Conservation (phyloP, 2,113 vertebrate genomes). For the Mastomys coucha region DNA sequence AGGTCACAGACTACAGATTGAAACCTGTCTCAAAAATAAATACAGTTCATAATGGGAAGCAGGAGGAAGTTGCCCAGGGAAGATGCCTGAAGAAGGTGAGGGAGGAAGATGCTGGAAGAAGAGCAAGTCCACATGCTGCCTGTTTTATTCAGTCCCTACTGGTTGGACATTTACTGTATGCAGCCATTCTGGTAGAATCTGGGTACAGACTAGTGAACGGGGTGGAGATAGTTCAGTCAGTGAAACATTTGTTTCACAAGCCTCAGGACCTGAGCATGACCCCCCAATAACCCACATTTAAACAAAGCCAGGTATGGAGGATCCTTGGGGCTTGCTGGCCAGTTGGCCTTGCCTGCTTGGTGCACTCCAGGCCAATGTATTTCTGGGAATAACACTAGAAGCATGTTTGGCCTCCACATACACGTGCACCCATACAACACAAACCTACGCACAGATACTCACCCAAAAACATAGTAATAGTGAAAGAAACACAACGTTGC, state of each 20-base stretch:
- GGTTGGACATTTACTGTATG: neutral
- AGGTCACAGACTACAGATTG: neutral
- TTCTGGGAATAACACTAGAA: neutral
- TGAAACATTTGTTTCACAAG: neutral
- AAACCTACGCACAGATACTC: neutral
- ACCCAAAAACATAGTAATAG: too few species aligned
- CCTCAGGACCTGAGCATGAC: neutral
- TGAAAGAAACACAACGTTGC: neutral
- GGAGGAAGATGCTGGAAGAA: neutral
- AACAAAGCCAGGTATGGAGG: neutral
- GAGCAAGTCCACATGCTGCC: neutral
- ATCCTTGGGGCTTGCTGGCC: neutral
- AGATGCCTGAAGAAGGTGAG: neutral
- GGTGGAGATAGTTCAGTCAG: too few species aligned
- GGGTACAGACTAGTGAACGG: too few species aligned
- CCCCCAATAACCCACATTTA: neutral
- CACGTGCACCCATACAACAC: neutral
- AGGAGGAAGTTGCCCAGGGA: neutral
- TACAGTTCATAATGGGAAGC: neutral
- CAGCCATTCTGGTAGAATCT: neutral
- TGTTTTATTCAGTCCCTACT: neutral
- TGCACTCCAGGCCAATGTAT: neutral
- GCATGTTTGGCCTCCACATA: neutral
- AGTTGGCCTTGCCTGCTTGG: neutral
- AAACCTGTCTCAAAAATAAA: neutral